Evolutionary conservation across 1,140 invertebrate species (phyloP), one percentile per base, ranked within the genome.

Genomic region (Solenopsis fugax): DNA sequence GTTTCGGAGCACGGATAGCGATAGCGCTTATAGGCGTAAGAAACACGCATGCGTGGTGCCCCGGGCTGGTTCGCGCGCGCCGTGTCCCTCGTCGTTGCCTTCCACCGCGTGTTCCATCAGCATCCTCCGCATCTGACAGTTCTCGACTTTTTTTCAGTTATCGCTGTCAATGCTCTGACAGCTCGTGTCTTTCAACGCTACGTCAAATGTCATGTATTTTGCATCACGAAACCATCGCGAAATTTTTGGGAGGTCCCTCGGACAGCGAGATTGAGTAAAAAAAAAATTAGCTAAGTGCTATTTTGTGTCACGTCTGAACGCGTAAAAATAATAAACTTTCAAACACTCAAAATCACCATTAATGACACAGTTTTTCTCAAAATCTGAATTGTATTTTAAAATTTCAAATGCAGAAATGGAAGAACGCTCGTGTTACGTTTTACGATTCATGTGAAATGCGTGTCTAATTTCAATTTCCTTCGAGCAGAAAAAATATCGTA

Each of bases 31-130:
- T 29, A 89, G 86, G 86, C 89, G 80, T 80, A 91, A 85, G 67
- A 37, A 77, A 80, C 84, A 91, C 93, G 93, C 92, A 92, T 93
- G 93, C 93, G 93, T 91, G 73, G 89, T 93, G 92, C 91, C 92
- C 92, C 91, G 87, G 84, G 77, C 48, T 52, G n/a, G 29, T 65
- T 80, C 85, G 37, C 89, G 86, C 91, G 90, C 92, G 89, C 90
- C 91, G 71, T 87, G 87, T 88, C 86, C 88, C 88, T 72, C 73
- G 87, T 86, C 37, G 52, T 90, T 87, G 84, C 77, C 76, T 91
- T 91, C 90, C 92, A 73, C 86, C 75, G 75, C 80, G 86, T 90
- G 89, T 87, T 77, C 89, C 88, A 87, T 71, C 78, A 72, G 41
- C 80, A 24, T 89, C 86, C 86, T 85, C 77, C 54, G 64, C 52